Conservation (phyloP, 2,113 vertebrate genomes). For the Pseudolaguvia tuberculata region DNA sequence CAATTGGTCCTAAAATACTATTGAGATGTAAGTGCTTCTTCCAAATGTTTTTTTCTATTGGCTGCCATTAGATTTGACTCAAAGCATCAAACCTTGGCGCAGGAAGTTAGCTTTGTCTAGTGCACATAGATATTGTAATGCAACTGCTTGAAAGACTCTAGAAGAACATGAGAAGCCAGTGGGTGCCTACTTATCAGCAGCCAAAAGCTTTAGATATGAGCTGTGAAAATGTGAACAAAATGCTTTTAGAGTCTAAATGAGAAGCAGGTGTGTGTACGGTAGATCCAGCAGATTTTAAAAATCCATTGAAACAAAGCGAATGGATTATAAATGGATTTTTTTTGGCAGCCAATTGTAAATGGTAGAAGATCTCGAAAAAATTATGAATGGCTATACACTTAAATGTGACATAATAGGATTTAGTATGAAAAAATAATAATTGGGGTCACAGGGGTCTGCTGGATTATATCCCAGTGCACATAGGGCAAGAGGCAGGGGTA, state of each 20-base stretch:
- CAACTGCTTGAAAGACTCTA: neutral
- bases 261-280: constrained; percentile 31
- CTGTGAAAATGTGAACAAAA: constrained; percentile 15
- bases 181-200: constrained; percentile 15
- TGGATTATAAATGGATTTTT: neutral
- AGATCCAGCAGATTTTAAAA: neutral
- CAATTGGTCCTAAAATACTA: neutral
- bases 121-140: constrained; percentile 1
- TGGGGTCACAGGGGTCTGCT: no score
- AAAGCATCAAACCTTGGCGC: neutral
- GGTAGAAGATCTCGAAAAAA: neutral
- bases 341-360: neutral
- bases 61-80: constrained; percentile 1
- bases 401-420: no score
- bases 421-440: no score
- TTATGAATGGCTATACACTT: no score
- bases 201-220: constrained; percentile 12
- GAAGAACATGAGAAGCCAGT: neutral
- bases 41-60: neutral
- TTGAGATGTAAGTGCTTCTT: neutral
- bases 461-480: no score
- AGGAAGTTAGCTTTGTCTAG: neutral
- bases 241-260: constrained; percentile 10
- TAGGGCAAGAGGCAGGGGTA: no score
- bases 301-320: neutral